phyloP scores from a whole-genome alignment of 2,888 invertebrate species.

The Piscicola geometra region DNA sequence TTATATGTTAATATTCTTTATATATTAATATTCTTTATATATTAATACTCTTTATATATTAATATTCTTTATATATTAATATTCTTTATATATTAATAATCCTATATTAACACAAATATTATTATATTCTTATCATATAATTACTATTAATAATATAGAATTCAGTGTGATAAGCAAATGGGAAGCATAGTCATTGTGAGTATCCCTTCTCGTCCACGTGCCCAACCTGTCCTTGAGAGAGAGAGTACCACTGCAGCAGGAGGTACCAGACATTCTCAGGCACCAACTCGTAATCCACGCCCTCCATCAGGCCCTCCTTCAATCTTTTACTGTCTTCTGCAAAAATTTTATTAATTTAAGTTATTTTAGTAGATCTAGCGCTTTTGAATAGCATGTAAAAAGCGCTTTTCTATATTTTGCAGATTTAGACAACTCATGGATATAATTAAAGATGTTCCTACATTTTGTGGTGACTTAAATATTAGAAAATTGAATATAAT shows the following conservation, averaged over 20 bases:
- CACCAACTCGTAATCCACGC: constrained; percentile 57
- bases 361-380: not conserved
- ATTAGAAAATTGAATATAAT: too few relatives aligned
- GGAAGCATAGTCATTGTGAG: too few relatives aligned
- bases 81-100: too few relatives aligned
- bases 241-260: constrained; percentile 53
- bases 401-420: constrained; percentile 1
- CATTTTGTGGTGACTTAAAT: too few relatives aligned
- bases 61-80: too few relatives aligned
- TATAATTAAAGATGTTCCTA: not conserved
- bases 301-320: constrained; percentile 57
- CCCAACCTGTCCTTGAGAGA: constrained; percentile 51
- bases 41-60: too few relatives aligned
- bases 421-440: too few relatives aligned
- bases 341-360: not conserved
- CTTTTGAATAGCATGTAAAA: not conserved
- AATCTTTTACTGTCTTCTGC: constrained; percentile 45
- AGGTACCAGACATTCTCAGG: constrained; percentile 58
- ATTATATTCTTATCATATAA: too few relatives aligned
- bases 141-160: too few relatives aligned
- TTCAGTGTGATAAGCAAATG: not conserved
- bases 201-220: too few relatives aligned
- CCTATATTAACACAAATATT: not conserved
- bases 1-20: too few relatives aligned
- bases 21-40: too few relatives aligned